Base-by-base conservation (phyloP, 2,888 invertebrate species). In the Stenurella melanura region DNA sequence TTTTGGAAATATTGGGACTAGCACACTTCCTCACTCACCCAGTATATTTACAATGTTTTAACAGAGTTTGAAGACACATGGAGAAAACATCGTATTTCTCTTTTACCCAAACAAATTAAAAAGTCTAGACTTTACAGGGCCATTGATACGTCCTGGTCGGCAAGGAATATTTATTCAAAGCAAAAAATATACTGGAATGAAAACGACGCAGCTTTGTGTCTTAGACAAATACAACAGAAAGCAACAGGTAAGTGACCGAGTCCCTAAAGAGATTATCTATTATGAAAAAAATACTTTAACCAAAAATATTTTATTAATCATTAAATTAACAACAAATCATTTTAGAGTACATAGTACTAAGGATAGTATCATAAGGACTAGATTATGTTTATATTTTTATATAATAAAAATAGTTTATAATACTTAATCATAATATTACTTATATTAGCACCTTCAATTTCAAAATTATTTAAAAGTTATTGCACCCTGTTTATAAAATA, bases 331-430 rank as follows among this genome's bases (percentile, higher is more conserved):
- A 84, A 80, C 78, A 81, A 77, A 63, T 67, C 26, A 75, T 73
- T 78, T 78, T 77, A 78, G 75, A 83, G 82, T 84, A 83, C 81
- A 81, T 73, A 81, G 83, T 82, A 82, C 84, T 77, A 69, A 77
- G 70, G 66, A 80, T 74, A 80, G 81, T 73, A 82, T 81, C 76
- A 74, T 81, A 83, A 72, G 79, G 84, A 84, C 84, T 84, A 84
- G 84, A 84, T 84, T 84, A 83, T 74, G 42, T 74, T 66, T 76
- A 72, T 61, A 76, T 77, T 68, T 71, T 73, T 76, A 73, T 77
- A 78, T 77, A 74, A 73, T 78, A 74, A 78, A 78, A 75, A 71
- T 73, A 68, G 34, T 19, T 72, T 34, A 73, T 73, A 76, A 70
- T 71, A 71, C 73, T 74, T 72, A 64, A 68, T 70, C 34, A 19